These are phyloP conservation scores for Rhincodon typus DNA, from an alignment of 2,797 vertebrate species.

Conservation along the genomic window DNA sequence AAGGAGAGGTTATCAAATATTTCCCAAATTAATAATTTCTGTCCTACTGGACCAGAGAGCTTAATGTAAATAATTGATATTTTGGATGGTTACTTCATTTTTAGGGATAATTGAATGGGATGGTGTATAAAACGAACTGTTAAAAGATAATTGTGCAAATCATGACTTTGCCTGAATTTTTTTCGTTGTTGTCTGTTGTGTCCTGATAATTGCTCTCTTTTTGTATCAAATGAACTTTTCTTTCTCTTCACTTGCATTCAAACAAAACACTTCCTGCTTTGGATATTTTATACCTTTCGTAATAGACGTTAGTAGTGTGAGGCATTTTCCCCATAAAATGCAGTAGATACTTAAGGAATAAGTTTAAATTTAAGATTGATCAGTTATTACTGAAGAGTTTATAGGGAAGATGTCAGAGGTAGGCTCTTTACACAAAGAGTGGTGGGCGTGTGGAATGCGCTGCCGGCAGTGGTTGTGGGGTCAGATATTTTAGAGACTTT, in stretches of 20 bases:
- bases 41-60: not conserved
- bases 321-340: not conserved
- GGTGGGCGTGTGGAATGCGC: too few species aligned
- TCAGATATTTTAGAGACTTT: too few species aligned
- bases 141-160: not conserved
- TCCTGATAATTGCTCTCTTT: not conserved
- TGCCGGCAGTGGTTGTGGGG: too few species aligned
- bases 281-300: not conserved
- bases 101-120: not conserved
- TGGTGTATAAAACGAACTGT: not conserved
- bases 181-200: not conserved
- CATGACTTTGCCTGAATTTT: not conserved
- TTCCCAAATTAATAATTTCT: not conserved
- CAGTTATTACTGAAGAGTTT: not conserved
- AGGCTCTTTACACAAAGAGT: too few species aligned
- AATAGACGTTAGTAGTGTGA: not conserved
- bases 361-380: not conserved
- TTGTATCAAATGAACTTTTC: not conserved
- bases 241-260: not conserved
- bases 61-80: not conserved
- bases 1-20: not conserved
- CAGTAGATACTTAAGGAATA: not conserved
- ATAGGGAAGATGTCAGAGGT: not conserved
- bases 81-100: not conserved
- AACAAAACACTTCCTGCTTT: not conserved